These are phyloP conservation scores for Stegostoma tigrinum DNA, from an alignment of 2,113 vertebrate species.

Conservation along the genomic window DNA sequence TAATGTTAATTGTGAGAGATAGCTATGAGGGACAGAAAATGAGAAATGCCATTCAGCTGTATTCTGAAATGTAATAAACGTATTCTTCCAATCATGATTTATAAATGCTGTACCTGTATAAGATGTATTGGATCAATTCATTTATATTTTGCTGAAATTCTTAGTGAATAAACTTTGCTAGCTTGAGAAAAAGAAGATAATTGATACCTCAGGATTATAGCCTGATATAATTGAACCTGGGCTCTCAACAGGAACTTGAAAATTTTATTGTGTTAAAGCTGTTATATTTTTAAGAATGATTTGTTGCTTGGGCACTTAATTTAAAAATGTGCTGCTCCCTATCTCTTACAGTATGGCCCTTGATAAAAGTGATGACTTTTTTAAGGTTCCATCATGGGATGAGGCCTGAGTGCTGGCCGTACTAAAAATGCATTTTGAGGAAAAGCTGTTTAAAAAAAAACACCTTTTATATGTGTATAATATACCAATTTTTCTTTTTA, in stretches of 20 bases:
- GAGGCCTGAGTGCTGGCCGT: background rate
- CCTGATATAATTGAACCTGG: constrained; percentile 1
- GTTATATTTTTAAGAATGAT: background rate
- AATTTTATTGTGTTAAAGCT: background rate
- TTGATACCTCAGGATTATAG: background rate
- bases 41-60: background rate
- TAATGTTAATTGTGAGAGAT: constrained; percentile 52
- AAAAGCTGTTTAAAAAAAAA: background rate
- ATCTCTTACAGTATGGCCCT: background rate
- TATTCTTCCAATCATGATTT: constrained; percentile 36
- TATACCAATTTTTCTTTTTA: background rate
- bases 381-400: background rate
- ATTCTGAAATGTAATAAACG: constrained; percentile 39
- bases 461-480: background rate
- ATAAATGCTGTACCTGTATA: constrained; percentile 10
- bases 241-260: background rate
- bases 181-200: background rate
- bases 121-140: constrained; percentile 2
- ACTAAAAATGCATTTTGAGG: background rate
- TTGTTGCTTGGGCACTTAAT: background rate
- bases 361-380: background rate
- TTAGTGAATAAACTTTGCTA: background rate
- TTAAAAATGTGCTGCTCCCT: background rate
- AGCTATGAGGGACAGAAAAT: constrained; percentile 41
- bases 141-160: constrained; percentile 5